Base-by-base conservation (phyloP, 2,888 invertebrate species). In the Dryobota labecula region DNA sequence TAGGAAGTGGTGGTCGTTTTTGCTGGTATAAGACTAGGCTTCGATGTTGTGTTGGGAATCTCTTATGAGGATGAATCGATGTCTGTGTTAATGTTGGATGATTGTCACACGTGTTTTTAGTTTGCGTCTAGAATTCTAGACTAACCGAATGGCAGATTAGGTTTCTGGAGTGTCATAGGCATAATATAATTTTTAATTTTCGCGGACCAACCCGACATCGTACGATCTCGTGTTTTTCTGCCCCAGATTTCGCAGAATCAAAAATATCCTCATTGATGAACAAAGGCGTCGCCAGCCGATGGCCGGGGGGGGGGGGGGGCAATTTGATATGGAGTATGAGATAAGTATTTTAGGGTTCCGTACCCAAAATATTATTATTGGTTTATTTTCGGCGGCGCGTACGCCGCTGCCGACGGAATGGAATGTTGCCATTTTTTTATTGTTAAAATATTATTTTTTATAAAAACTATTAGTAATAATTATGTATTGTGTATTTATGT, bases 1-100 rank as follows among this genome's bases (percentile, higher is more conserved):
- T 53, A 70, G 70, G 71, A 76, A 66, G 51, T 64, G 53, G 73
- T 51, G 49, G 53, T 30, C 9, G 54, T 85, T 80, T 72, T 73
- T 80, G 51, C 51, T 64, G 7, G 27, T n/a, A 1, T 38, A 67
- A 67, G 33, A 38, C 51, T 54, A 62, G 20, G 20, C 33, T 20
- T 64, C 5, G 7, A 38, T 57, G 41, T 7, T 63, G 54, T 56
- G 75, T 45, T 68, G 45, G 18, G 78, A 66, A 71, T 70, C 15
- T 58, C 15, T 70, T 64, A 69, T 56, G 38, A 15, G 47, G 7
- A 58, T 68, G n/a, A 67, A 65, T 74, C 27, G 69, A 1, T 24
- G 5, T 13, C 20, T 61, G 9, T 51, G 9, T 54, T 2, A 15
- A 61, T 20, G 20, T 30, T 30, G 2, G 27, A 24, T 13, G 8